These are phyloP conservation scores for Pachymerium ferrugineum DNA, from an alignment of 2,888 invertebrate species.

Conservation along the genomic window DNA sequence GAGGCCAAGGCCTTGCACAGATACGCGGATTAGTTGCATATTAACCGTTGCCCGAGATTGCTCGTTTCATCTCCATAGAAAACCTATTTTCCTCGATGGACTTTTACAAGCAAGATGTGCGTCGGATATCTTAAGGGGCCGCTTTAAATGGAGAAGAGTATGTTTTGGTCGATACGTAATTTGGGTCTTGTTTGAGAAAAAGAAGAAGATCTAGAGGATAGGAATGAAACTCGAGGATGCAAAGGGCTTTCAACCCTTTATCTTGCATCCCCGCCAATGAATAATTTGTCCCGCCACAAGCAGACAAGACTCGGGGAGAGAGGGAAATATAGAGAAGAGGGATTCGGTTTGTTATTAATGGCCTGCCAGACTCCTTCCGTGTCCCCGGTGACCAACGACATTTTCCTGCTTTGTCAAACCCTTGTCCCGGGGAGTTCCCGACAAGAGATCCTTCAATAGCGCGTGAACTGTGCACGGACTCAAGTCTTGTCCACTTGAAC, in stretches of 20 bases:
- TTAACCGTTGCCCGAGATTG: constrained; percentile 13
- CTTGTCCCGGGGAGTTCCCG: constrained; percentile 2
- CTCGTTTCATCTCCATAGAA: constrained; percentile 15
- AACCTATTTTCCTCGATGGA: constrained; percentile 1
- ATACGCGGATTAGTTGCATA: constrained; percentile 18
- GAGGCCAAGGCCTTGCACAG: constrained; percentile 2
- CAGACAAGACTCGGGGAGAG: constrained; percentile 8
- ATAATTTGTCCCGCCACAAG: constrained; percentile 17
- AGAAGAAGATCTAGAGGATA: neutral
- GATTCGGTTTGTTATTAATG: constrained; percentile 7
- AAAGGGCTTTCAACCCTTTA: constrained; percentile 12
- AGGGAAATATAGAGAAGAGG: neutral
- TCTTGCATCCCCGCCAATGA: constrained; percentile 17
- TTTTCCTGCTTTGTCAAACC: neutral
- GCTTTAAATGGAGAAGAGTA: constrained; percentile 14
- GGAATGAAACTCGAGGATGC: constrained; percentile 4
- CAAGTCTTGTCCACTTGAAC: constrained; percentile 2
- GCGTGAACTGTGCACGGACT: neutral
- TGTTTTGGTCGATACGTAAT: constrained; percentile 15
- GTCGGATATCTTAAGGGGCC: constrained; percentile 7
- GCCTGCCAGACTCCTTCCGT: constrained; percentile 7
- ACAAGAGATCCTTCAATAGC: neutral
- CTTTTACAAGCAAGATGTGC: constrained; percentile 15
- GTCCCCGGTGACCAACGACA: constrained; percentile 16
- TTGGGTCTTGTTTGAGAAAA: constrained; percentile 11